phyloP scores from a whole-genome alignment of 2,888 invertebrate genomes.

The Eupeodes latifasciatus region DNA sequence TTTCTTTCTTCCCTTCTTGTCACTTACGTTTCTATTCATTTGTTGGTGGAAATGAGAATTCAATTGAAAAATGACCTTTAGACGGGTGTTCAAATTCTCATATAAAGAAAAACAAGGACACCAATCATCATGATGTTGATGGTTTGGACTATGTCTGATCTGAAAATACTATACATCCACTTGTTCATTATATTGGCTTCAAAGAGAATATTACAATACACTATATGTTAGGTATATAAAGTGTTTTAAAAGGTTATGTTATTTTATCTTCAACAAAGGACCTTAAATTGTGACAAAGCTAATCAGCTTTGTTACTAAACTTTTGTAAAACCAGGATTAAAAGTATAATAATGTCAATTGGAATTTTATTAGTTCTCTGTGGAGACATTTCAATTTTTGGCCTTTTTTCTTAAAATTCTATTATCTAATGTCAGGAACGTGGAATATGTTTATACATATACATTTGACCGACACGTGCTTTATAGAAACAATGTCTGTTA shows the following conservation, averaged over 20 bases:
- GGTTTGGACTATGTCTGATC: neutral
- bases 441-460: neutral
- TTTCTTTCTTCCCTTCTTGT: constrained; percentile 13
- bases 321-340: neutral
- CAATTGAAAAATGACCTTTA: constrained; percentile 63
- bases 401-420: constrained; percentile 39
- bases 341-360: constrained; percentile 29
- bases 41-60: constrained; percentile 31
- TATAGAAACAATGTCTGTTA: too few relatives aligned
- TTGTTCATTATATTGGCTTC: constrained; percentile 13
- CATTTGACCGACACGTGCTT: neutral
- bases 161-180: neutral
- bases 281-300: constrained; percentile 68
- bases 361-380: constrained; percentile 50
- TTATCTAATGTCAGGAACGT: neutral
- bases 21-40: neutral
- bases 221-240: neutral
- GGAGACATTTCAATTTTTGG: constrained; percentile 47
- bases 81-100: constrained; percentile 69
- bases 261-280: constrained; percentile 45
- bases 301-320: constrained; percentile 47
- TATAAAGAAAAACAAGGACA: constrained; percentile 6
- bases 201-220: constrained; percentile 34
- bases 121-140: neutral
- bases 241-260: constrained; percentile 38